Percentiles rank a stretch among this genome's conserved stretches.
Evolutionary conservation across 2,113 vertebrate species (phyloP).

Genomic region (Solenodon paradoxus): DNA sequence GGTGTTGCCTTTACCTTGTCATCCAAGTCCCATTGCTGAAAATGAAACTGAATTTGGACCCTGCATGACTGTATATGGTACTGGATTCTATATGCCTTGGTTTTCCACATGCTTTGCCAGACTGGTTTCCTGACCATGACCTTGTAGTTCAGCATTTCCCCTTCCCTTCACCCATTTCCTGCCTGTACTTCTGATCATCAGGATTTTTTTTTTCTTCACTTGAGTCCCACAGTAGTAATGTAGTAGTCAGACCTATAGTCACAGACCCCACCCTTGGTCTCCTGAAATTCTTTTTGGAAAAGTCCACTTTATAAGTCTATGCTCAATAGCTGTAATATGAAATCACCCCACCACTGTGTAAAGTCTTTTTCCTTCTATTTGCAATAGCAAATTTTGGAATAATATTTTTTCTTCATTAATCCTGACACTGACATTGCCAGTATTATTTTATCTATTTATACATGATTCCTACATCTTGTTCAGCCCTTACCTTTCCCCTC

Average conservation of each 20-base stretch:
- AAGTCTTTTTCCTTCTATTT: slow-evolving; percentile 35
- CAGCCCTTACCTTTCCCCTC: not conserved
- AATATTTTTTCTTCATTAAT: not conserved
- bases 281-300: slow-evolving; percentile 61
- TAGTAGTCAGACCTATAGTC: not conserved
- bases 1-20: slow-evolving; percentile 64
- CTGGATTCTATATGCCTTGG: slow-evolving; percentile 70
- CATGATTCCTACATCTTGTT: not conserved
- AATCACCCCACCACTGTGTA: not conserved
- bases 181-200: slow-evolving; percentile 76
- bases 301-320: slow-evolving; percentile 14
- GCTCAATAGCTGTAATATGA: slow-evolving; percentile 38
- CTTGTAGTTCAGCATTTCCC: slow-evolving; percentile 77
- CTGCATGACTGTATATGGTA: slow-evolving; percentile 38
- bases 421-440: not conserved
- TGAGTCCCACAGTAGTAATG: slow-evolving; percentile 67
- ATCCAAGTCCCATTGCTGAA: slow-evolving; percentile 62
- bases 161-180: slow-evolving; percentile 83
- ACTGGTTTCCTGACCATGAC: slow-evolving; percentile 81
- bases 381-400: slow-evolving; percentile 38
- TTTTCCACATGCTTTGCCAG: slow-evolving; percentile 83
- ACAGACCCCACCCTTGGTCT: slow-evolving; percentile 45
- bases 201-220: slow-evolving; percentile 30
- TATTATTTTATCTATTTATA: not conserved
- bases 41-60: slow-evolving; percentile 65